Percentiles rank a stretch among this genome's conserved stretches.
Evolutionary conservation across 2,113 vertebrate genomes (phyloP).

Genomic region (Lontra canadensis): DNA sequence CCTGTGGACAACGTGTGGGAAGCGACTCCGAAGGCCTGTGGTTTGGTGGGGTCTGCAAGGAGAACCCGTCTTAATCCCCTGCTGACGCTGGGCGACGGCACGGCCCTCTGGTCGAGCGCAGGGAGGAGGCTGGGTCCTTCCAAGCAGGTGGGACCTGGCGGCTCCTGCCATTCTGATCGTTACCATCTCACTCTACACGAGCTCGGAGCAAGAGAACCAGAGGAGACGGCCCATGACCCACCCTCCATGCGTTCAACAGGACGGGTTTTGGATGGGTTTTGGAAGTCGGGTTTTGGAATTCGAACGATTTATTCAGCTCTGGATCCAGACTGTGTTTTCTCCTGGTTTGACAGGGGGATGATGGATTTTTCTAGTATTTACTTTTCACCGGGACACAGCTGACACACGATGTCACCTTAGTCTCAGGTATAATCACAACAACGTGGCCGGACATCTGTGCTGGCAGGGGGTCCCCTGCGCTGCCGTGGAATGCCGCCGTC

Average conservation of each 20-base stretch:
- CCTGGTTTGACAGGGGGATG: constrained; percentile 72
- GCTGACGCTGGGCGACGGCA: too few relatives aligned
- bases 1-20: too few relatives aligned
- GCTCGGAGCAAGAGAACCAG: background rate
- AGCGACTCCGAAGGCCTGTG: too few relatives aligned
- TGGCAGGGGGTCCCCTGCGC: background rate
- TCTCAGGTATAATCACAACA: background rate
- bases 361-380: background rate
- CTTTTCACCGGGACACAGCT: background rate
- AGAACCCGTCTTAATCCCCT: too few relatives aligned
- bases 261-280: background rate
- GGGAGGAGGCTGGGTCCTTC: too few relatives aligned
- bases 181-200: background rate
- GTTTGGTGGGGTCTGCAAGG: too few relatives aligned
- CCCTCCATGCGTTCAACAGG: background rate
- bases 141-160: too few relatives aligned
- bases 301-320: constrained; percentile 67
- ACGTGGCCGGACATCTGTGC: background rate
- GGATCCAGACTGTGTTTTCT: constrained; percentile 74
- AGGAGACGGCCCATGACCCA: background rate
- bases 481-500: too few relatives aligned
- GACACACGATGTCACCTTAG: background rate
- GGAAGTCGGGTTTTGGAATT: constrained; percentile 8
- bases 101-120: too few relatives aligned
- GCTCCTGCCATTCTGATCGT: background rate